phyloP scores from a whole-genome alignment of 1,140 invertebrate species.

The Danaus plexippus region DNA sequence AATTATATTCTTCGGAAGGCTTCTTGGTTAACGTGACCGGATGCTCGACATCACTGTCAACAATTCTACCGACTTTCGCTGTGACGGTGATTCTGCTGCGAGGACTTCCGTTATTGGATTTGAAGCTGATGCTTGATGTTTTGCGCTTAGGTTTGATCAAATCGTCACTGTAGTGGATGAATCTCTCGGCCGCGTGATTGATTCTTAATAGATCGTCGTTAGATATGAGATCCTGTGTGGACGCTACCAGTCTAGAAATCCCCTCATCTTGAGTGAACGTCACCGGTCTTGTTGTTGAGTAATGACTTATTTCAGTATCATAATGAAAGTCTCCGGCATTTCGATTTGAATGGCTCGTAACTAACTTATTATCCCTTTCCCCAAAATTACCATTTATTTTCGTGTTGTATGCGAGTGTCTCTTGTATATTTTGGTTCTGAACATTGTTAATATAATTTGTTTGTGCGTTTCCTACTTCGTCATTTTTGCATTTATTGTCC shows the following conservation, averaged over 20 bases:
- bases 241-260: slow-evolving; percentile 68
- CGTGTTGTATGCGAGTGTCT: slow-evolving; percentile 26
- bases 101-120: slow-evolving; percentile 17
- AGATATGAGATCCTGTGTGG: slow-evolving; percentile 70
- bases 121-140: not conserved
- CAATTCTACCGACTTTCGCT: slow-evolving; percentile 48
- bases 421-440: slow-evolving; percentile 25
- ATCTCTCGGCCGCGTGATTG: slow-evolving; percentile 65
- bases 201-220: slow-evolving; percentile 73
- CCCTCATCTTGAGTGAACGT: slow-evolving; percentile 34
- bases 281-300: slow-evolving; percentile 23
- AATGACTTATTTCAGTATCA: slow-evolving; percentile 29
- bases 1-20: slow-evolving; percentile 23
- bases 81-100: slow-evolving; percentile 40
- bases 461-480: slow-evolving; percentile 16
- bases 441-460: slow-evolving; percentile 10
- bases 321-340: slow-evolving; percentile 48
- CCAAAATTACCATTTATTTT: slow-evolving; percentile 42
- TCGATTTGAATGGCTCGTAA: slow-evolving; percentile 35
- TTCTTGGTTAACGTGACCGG: slow-evolving; percentile 9
- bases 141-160: slow-evolving; percentile 41
- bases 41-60: slow-evolving; percentile 30
- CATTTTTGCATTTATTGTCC: slow-evolving; percentile 44
- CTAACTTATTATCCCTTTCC: slow-evolving; percentile 26
- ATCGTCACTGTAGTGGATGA: slow-evolving; percentile 40